Percentiles rank a stretch among this genome's conserved stretches.
Evolutionary conservation across 35 echinoderm and acorn worm species (phyloP).

Genomic region (Nesometra sesokonis): DNA sequence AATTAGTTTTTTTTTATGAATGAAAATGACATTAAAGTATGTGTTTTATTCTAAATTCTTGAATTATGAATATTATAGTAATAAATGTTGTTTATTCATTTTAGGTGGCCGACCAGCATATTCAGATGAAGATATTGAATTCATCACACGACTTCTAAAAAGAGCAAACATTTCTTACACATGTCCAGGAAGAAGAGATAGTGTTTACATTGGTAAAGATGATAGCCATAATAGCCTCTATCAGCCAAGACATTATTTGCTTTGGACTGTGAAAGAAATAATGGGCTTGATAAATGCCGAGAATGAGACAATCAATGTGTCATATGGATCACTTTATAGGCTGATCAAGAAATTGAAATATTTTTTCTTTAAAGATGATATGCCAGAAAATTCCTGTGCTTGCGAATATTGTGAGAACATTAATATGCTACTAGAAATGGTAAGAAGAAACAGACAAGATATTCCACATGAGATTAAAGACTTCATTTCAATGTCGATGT

Average conservation of each 20-base stretch:
- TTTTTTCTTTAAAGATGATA: conserved; percentile 3
- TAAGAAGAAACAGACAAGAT: neutral
- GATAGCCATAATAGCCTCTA: neutral
- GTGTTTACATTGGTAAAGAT: conserved; percentile 9
- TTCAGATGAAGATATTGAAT: too few relatives aligned
- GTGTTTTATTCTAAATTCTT: too few relatives aligned
- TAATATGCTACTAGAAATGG: neutral
- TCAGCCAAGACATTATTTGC: conserved; percentile 14
- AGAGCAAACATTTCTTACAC: conserved; percentile 8
- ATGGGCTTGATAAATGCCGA: neutral
- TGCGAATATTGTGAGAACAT: conserved; percentile 13
- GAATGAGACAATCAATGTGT: neutral
- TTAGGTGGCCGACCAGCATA: too few relatives aligned
- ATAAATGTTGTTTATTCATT: too few relatives aligned
- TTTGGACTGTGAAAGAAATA: conserved; percentile 8
- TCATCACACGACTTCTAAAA: neutral
- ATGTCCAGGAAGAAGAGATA: conserved; percentile 2
- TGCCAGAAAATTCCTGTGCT: conserved; percentile 10
- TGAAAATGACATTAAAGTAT: too few relatives aligned
- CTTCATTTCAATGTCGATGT: neutral
- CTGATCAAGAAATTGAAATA: conserved; percentile 9
- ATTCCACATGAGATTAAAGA: neutral
- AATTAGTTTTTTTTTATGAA: too few relatives aligned
- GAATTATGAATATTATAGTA: too few relatives aligned
- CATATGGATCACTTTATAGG: conserved; percentile 1